phyloP scores from a whole-genome alignment of 2,797 vertebrate genomes.

The Benthosema pterotum region DNA sequence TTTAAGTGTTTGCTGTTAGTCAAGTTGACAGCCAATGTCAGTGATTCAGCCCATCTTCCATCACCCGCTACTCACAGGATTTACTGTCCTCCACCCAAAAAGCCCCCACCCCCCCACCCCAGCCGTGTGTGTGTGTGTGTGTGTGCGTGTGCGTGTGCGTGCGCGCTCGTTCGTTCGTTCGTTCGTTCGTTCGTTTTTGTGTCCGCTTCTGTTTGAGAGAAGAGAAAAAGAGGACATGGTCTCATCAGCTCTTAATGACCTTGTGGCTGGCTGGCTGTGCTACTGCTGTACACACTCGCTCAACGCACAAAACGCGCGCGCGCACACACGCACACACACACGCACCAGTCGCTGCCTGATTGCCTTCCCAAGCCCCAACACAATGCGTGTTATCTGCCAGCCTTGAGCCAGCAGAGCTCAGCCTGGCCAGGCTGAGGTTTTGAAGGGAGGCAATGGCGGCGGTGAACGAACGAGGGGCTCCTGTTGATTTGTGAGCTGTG shows the following conservation, averaged over 20 bases:
- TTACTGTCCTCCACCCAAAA: conserved; percentile 1
- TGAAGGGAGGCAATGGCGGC: background rate
- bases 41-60: conserved; percentile 15
- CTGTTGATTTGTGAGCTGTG: conserved; percentile 55
- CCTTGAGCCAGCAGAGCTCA: conserved; percentile 52
- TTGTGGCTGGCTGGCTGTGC: conserved; percentile 4
- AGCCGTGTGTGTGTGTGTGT: conserved; percentile 10
- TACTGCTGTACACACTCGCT: background rate
- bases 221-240: conserved; percentile 13
- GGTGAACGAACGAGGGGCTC: no score
- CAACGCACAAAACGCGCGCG: background rate
- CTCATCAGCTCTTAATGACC: conserved; percentile 30
- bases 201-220: conserved; percentile 7
- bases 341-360: background rate
- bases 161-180: no score
- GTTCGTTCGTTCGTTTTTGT: background rate
- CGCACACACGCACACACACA: background rate
- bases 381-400: conserved; percentile 28
- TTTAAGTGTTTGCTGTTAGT: background rate
- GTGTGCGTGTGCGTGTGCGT: background rate
- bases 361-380: background rate
- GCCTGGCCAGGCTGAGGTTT: background rate
- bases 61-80: conserved; percentile 13
- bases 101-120: no score
- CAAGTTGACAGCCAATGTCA: conserved; percentile 7